These are phyloP conservation scores for Dryomyza anilis DNA, from an alignment of 2,888 invertebrate species.

Conservation along the genomic window DNA sequence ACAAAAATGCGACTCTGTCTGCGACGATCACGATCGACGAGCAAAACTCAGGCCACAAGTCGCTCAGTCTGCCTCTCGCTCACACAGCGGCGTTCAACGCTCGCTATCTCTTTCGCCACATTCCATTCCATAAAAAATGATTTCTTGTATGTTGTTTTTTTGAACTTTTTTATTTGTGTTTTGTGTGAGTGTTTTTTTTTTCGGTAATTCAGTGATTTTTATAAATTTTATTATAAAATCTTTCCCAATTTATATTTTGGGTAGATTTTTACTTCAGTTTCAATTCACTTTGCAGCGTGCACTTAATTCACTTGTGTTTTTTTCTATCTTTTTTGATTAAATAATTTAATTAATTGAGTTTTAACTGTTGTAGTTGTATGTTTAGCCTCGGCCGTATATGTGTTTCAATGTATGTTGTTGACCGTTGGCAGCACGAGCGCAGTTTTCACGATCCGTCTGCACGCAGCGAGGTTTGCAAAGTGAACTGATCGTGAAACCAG, in stretches of 20 bases:
- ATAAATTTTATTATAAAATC: background rate
- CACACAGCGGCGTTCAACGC: conserved; percentile 35
- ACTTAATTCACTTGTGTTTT: conserved; percentile 12
- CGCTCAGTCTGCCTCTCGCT: conserved; percentile 11
- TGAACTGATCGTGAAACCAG: conserved; percentile 11
- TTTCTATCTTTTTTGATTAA: conserved; percentile 1
- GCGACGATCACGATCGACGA: conserved; percentile 6
- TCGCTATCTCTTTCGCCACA: conserved; percentile 50
- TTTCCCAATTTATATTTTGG: no score
- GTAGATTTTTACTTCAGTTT: background rate
- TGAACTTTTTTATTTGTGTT: no score
- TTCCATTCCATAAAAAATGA: conserved; percentile 53
- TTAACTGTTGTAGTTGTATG: background rate
- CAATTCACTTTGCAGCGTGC: conserved; percentile 11
- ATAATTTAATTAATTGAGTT: conserved; percentile 10
- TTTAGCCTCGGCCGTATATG: conserved; percentile 7
- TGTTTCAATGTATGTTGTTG: no score
- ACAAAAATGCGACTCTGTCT: conserved; percentile 31
- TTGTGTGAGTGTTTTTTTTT: background rate
- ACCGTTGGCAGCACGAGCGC: conserved; percentile 4
- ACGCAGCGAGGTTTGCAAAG: conserved; percentile 22
- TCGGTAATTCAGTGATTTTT: background rate
- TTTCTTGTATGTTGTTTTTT: no score
- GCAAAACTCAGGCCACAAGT: background rate
- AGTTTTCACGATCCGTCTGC: conserved; percentile 4